Evolutionary conservation across 2,797 vertebrate species (phyloP).

Genomic region (Ctenopoma multispine): DNA sequence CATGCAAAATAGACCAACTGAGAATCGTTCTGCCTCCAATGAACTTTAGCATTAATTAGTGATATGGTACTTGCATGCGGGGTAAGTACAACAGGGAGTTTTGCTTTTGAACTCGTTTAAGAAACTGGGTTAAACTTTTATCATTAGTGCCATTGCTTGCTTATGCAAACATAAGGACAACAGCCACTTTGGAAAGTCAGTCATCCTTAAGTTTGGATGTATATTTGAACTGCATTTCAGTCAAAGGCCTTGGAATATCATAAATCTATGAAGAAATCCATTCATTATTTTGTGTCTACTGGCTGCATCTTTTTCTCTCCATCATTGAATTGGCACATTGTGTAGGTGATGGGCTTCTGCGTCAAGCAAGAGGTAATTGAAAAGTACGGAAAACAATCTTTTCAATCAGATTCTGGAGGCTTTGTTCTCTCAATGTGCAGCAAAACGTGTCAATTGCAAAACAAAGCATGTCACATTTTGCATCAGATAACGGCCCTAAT

Average conservation of each 20-base stretch:
- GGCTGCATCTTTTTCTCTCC: conserved; percentile 38
- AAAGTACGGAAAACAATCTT: conserved; percentile 78
- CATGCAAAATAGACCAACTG: conserved; percentile 55
- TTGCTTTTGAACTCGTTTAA: conserved; percentile 65
- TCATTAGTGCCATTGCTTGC: conserved; percentile 34
- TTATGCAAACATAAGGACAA: conserved; percentile 43
- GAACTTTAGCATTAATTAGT: conserved; percentile 67
- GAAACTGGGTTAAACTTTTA: conserved; percentile 68
- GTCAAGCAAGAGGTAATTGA: conserved; percentile 75
- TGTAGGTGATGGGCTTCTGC: conserved; percentile 49
- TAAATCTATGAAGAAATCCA: conserved; percentile 33
- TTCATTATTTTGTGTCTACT: conserved; percentile 45
- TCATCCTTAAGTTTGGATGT: conserved; percentile 17
- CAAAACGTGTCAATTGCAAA: conserved; percentile 69
- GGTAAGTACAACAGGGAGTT: conserved; percentile 59
- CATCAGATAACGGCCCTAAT: conserved; percentile 68
- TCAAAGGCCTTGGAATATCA: conserved; percentile 37
- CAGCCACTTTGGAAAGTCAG: conserved; percentile 22
- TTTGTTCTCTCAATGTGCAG: conserved; percentile 65
- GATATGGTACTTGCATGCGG: conserved; percentile 39
- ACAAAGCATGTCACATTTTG: conserved; percentile 75
- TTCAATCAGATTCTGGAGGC: conserved; percentile 76
- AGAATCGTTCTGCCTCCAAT: conserved; percentile 50
- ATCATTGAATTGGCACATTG: conserved; percentile 51
- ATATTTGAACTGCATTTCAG: conserved; percentile 11